Evolutionary conservation across 2,797 vertebrate genomes (phyloP), one percentile per base, ranked within the genome.

Genomic region (Micromesistius poutassou): DNA sequence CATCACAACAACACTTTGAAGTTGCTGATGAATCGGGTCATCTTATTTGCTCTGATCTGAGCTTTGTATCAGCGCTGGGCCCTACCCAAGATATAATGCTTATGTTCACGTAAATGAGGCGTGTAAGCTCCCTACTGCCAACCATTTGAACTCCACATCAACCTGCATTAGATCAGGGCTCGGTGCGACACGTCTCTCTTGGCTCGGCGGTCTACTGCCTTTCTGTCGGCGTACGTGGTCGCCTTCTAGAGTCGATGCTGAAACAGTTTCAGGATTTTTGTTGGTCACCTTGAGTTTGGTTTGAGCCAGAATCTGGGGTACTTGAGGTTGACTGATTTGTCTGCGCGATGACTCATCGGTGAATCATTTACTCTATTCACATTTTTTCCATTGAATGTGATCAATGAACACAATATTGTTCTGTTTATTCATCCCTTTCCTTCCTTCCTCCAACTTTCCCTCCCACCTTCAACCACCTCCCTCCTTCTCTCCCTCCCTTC

Each of bases 1-100:
- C 50, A 79, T 79, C 9, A 77, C 55, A 66, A 66, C 75, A 77
- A 70, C 30, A 42, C 36, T 38, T 72, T 79, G 31, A 73, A 38
- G 22, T 81, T 72, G 5, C 16, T 62, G 62, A 12, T 25, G 35
- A 10, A 74, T 8, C 28, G 4, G 12, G 62, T 82, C 74, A 40
- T n/a, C 76, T 25, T 2, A 38, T 75, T 35, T 13, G 19, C 74
- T 62, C 46, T 62, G 16, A 31, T 35, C 30, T 75, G 50, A 30
- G 62, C 62, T 2, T 22, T 62, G 55, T 25, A n/a, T 62, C 55
- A 8, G 55, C 22, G 2, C 16, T 0, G 6, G 6, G 55, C 22
- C 5, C 55, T 25, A 8, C 55, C 12, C 19, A 16, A 50, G 6
- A 50, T 7, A 62, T 10, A 25, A 25, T 19, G 22, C 75, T 77